Percentiles rank a stretch among this genome's conserved stretches.
phyloP scores from a whole-genome alignment of 2,113 vertebrate species.

The Puffinus mauretanicus region DNA sequence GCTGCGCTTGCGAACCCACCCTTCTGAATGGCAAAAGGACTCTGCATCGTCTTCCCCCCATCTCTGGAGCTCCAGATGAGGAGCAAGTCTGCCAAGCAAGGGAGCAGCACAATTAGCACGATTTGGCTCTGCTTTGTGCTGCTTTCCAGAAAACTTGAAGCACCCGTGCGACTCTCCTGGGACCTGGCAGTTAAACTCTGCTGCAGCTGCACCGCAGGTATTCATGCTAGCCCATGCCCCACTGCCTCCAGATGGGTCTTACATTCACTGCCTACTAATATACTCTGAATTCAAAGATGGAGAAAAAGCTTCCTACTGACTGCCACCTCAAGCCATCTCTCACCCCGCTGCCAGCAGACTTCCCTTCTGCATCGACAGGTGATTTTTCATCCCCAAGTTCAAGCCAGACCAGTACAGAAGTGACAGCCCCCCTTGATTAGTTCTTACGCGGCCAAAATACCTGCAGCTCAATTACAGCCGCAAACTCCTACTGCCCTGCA shows the following conservation, averaged over 20 bases:
- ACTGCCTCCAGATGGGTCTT: neutral
- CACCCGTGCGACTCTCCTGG: neutral
- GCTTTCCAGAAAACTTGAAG: neutral
- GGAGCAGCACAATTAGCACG: neutral
- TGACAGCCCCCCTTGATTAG: neutral
- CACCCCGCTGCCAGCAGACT: neutral
- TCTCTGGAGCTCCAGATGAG: neutral
- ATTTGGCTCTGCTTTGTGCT: neutral
- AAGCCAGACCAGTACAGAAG: neutral
- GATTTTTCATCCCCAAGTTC: neutral
- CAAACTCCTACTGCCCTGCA: neutral
- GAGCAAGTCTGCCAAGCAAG: neutral
- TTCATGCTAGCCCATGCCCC: neutral
- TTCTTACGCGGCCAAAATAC: neutral
- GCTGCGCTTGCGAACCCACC: neutral
- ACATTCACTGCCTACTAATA: neutral
- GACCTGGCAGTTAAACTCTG: neutral
- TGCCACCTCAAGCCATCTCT: neutral
- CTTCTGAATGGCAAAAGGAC: neutral
- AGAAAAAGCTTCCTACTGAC: neutral
- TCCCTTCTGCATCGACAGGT: neutral
- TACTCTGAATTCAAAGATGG: neutral
- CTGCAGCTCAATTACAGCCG: neutral
- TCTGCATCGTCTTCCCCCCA: accelerated
- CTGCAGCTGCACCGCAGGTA: neutral